Evolutionary conservation across 2,113 vertebrate species (phyloP), one percentile per base, ranked within the genome.

Genomic region (Urocolius indicus): DNA sequence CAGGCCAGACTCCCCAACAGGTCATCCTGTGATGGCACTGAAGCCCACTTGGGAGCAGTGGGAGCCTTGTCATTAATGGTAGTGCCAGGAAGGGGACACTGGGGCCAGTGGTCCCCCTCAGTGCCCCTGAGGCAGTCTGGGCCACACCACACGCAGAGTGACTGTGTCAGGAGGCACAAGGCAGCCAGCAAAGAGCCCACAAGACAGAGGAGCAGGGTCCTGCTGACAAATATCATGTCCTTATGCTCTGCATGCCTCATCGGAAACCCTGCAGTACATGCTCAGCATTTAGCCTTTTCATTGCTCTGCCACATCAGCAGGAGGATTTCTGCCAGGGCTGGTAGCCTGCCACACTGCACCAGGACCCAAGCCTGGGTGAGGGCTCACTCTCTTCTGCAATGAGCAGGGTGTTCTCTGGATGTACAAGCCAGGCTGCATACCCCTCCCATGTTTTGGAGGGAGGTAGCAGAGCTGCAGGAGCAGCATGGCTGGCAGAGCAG

Each of bases 111-210:
- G 48, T 16, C n/a, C 48, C 83, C 73, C 81, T 78, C 1, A 5
- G 38, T 4, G 20, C 20, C 75, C 74, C 49, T 0, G 0, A 3
- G 89, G 93, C 27, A 4, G 61, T 41, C 68, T 43, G 61, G 76
- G 36, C 84, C 11, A 1, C 0, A 1, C 93, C 96, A 92, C 91
- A 84, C 3, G 57, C 84, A 71, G 81, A 81, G 52, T 2, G 55
- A 51, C 91, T 34, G 57, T 2, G 2, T 84, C 65, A 71, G 77
- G 80, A 93, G 73, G 38, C 65, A 58, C 46, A n/a, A 86, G 72
- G 34, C 93, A 94, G 77, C 68, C 91, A 93, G 68, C 54, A 84
- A 51, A 94, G 65, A 94, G 73, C 76, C 87, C 84, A 48, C 89
- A 93, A 63, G 93, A 73, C 72, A 30, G 76, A 93, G 38, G 49